Conservation (phyloP, 2,888 invertebrate species). For the Meteorus colon region DNA sequence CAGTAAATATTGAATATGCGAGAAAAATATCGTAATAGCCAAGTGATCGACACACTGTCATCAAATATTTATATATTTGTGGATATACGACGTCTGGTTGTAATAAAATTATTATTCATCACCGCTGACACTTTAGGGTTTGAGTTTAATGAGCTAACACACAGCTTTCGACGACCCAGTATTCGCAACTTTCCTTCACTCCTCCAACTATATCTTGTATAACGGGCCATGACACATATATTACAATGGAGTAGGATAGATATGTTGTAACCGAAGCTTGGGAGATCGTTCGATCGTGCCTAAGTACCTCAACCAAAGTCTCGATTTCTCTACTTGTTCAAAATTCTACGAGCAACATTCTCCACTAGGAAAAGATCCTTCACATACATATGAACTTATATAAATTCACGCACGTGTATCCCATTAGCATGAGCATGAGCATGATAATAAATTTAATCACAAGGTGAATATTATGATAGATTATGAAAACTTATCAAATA, state of each 20-base stretch:
- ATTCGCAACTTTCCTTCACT: background rate
- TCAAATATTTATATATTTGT: slow-evolving; percentile 1
- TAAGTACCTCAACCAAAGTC: slow-evolving; percentile 27
- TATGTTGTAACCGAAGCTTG: background rate
- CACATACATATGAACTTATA: background rate
- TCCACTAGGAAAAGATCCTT: background rate
- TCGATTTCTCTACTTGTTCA: slow-evolving; percentile 13
- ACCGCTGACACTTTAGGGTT: slow-evolving; percentile 41
- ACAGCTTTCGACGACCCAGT: slow-evolving; percentile 16
- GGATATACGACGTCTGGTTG: background rate
- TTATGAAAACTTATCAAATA: background rate
- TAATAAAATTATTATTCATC: slow-evolving; percentile 47
- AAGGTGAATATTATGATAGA: background rate
- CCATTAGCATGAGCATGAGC: background rate
- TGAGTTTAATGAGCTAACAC: slow-evolving; percentile 46
- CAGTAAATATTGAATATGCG: background rate
- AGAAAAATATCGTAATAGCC: background rate
- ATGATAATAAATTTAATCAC: background rate
- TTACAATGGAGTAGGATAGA: slow-evolving; percentile 7
- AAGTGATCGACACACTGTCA: background rate
- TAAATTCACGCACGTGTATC: background rate
- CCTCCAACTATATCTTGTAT: slow-evolving; percentile 13
- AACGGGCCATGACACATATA: slow-evolving; percentile 8
- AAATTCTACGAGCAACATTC: slow-evolving; percentile 8
- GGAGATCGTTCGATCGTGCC: slow-evolving; percentile 25